Conservation (phyloP, 2,113 vertebrate genomes). For the Laterallus jamaicensis region DNA sequence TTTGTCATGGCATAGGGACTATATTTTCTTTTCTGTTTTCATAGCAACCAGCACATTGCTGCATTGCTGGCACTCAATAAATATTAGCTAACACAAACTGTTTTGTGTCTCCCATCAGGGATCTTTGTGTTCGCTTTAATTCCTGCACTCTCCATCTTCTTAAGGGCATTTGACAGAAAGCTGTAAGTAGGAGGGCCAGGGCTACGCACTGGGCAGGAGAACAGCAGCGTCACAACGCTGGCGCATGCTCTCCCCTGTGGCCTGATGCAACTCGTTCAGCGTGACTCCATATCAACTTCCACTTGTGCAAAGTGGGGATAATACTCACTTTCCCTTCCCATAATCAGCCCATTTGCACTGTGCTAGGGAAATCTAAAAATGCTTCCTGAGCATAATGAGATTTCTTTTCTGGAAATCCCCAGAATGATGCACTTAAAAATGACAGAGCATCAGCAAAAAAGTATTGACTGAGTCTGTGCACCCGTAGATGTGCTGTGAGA, state of each 20-base stretch:
- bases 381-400: background rate
- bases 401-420: background rate
- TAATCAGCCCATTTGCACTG: background rate
- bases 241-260: background rate
- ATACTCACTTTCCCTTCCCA: background rate
- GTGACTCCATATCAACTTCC: background rate
- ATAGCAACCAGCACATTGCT: background rate
- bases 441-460: background rate
- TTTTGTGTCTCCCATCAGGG: background rate
- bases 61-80: background rate
- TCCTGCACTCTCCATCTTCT: background rate
- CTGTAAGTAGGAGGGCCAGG: background rate
- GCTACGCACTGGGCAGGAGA: background rate
- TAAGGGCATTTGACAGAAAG: background rate
- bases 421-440: background rate
- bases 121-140: background rate
- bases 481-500: background rate
- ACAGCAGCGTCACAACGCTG: background rate
- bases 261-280: background rate
- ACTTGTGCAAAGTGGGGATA: background rate
- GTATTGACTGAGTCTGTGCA: background rate
- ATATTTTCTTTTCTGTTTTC: background rate
- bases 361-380: background rate
- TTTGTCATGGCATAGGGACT: accelerated
- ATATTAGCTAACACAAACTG: background rate